Percentiles rank a stretch among this genome's conserved stretches.
Conservation (phyloP, 2,888 invertebrate genomes). For the Lymantria dispar region DNA sequence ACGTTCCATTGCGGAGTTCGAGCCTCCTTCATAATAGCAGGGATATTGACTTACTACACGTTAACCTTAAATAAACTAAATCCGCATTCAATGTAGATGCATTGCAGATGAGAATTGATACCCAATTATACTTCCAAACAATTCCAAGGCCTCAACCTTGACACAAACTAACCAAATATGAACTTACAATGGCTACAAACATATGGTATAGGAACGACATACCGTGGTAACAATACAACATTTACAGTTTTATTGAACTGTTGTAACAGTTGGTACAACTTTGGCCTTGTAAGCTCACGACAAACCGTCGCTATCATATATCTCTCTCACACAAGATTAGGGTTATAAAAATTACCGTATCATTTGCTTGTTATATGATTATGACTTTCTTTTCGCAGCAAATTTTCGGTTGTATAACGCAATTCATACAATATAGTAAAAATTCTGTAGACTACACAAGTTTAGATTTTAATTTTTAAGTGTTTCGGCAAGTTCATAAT, state of each 20-base stretch:
- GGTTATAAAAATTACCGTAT: conserved; percentile 1
- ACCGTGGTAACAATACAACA: conserved; percentile 27
- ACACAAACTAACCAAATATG: conserved; percentile 49
- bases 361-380: not conserved
- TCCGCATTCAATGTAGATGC: not conserved
- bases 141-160: conserved; percentile 56
- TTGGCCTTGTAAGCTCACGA: conserved; percentile 27
- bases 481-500: no score
- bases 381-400: not conserved
- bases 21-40: no score
- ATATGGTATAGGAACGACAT: conserved; percentile 22
- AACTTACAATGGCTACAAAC: conserved; percentile 42
- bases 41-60: no score
- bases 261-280: conserved; percentile 19
- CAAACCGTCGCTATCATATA: conserved; percentile 15
- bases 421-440: no score
- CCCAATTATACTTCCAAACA: conserved; percentile 49
- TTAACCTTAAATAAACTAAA: no score
- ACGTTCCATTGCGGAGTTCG: no score
- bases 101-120: conserved; percentile 41
- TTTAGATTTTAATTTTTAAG: no score
- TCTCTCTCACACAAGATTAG: conserved; percentile 12
- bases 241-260: conserved; percentile 23
- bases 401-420: no score
- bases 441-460: no score